phyloP scores from a whole-genome alignment of 2,113 vertebrate species.

The Suricata suricatta region DNA sequence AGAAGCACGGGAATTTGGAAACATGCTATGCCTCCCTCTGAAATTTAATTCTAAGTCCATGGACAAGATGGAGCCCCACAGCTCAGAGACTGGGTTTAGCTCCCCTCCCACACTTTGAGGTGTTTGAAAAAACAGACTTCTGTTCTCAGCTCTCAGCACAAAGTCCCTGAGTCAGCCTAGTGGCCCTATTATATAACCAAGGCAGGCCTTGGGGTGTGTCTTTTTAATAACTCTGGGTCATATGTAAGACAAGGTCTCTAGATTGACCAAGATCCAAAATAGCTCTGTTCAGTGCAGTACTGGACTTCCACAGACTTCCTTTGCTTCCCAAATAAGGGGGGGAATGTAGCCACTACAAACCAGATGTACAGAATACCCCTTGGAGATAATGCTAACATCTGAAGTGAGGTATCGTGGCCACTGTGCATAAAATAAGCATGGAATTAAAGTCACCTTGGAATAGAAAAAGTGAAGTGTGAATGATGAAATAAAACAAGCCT shows the following conservation, averaged over 20 bases:
- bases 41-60: background rate
- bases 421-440: slow-evolving; percentile 53
- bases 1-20: background rate
- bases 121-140: background rate
- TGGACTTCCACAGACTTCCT: background rate
- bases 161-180: slow-evolving; percentile 25
- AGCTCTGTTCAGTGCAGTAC: background rate
- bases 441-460: slow-evolving; percentile 66
- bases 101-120: background rate
- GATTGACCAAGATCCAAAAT: slow-evolving; percentile 3
- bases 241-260: slow-evolving; percentile 15
- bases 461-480: slow-evolving; percentile 57
- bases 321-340: background rate
- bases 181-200: slow-evolving; percentile 2
- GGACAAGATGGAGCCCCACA: background rate
- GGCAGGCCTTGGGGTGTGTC: background rate
- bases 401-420: slow-evolving; percentile 35
- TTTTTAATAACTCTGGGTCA: slow-evolving; percentile 46
- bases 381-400: slow-evolving; percentile 41
- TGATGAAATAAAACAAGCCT: background rate
- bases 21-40: background rate
- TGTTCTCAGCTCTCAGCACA: background rate
- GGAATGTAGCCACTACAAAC: background rate
- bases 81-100: background rate
- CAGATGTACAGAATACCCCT: background rate